These are phyloP conservation scores for Heliothis peltigera DNA, from an alignment of 2,888 invertebrate genomes.

Conservation along the genomic window DNA sequence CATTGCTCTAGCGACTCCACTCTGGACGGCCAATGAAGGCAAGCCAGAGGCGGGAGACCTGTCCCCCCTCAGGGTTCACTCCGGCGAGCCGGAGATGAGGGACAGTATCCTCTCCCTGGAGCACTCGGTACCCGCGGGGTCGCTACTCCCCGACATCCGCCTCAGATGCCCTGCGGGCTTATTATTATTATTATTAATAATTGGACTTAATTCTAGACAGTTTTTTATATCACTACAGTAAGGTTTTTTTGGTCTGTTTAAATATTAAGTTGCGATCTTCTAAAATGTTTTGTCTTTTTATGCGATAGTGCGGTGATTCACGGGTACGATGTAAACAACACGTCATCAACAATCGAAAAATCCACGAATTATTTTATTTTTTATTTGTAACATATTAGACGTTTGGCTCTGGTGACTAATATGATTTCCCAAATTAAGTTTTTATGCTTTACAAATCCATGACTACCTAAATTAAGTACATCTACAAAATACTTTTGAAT, in stretches of 20 bases:
- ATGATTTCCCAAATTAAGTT: neutral
- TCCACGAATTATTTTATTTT: neutral
- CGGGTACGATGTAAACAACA: slow-evolving; percentile 7
- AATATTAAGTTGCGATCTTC: slow-evolving; percentile 1
- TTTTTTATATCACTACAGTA: slow-evolving; percentile 4
- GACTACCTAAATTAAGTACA: neutral
- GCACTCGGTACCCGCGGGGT: no score
- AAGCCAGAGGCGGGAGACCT: no score
- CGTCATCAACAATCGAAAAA: slow-evolving; percentile 5
- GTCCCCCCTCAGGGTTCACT: no score
- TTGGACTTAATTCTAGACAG: slow-evolving; percentile 4
- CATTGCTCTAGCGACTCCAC: no score
- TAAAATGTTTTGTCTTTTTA: slow-evolving; percentile 6
- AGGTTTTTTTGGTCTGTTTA: neutral
- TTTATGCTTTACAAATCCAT: neutral
- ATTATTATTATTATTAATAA: no score
- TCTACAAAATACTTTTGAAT: no score
- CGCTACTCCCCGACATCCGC: no score
- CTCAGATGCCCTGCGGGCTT: no score
- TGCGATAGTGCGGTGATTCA: slow-evolving; percentile 5
- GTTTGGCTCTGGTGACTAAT: neutral
- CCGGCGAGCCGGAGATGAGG: no score
- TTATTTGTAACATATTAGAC: neutral
- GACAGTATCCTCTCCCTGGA: no score
- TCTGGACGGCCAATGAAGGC: no score